phyloP scores from a whole-genome alignment of 1,140 invertebrate species.

The Goniozus legneri region DNA sequence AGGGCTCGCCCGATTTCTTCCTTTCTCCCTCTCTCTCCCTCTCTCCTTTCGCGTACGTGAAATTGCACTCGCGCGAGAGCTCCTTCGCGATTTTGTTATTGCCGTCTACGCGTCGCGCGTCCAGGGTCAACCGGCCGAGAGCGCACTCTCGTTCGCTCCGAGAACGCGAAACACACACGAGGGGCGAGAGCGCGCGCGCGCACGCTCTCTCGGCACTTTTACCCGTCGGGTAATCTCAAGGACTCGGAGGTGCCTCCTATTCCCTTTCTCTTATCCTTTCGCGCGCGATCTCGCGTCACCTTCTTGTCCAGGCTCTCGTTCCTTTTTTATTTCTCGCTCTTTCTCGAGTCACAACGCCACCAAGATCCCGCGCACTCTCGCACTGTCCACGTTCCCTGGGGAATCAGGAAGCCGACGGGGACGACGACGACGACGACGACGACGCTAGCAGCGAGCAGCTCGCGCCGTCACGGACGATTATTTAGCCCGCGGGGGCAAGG shows the following conservation, averaged over 20 bases:
- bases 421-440: constrained; percentile 11
- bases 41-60: not conserved
- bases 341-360: constrained; percentile 31
- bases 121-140: constrained; percentile 54
- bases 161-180: too few species aligned
- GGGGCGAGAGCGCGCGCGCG: too few species aligned
- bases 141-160: too few species aligned
- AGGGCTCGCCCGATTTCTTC: too few species aligned
- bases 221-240: constrained; percentile 49
- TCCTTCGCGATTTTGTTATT: not conserved
- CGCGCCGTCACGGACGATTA: too few species aligned
- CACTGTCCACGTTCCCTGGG: not conserved
- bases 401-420: constrained; percentile 10
- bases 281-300: constrained; percentile 21
- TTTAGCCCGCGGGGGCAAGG: too few species aligned
- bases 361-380: not conserved
- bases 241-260: constrained; percentile 49
- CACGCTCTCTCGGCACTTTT: constrained; percentile 43
- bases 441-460: constrained; percentile 5
- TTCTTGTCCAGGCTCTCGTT: constrained; percentile 11
- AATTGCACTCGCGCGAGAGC: not conserved
- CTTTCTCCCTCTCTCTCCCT: too few species aligned
- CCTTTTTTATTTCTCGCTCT: constrained; percentile 45
- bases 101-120: constrained; percentile 10
- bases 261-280: constrained; percentile 55